Conservation (phyloP, 2,113 vertebrate species). For the Heteronetta atricapilla region DNA sequence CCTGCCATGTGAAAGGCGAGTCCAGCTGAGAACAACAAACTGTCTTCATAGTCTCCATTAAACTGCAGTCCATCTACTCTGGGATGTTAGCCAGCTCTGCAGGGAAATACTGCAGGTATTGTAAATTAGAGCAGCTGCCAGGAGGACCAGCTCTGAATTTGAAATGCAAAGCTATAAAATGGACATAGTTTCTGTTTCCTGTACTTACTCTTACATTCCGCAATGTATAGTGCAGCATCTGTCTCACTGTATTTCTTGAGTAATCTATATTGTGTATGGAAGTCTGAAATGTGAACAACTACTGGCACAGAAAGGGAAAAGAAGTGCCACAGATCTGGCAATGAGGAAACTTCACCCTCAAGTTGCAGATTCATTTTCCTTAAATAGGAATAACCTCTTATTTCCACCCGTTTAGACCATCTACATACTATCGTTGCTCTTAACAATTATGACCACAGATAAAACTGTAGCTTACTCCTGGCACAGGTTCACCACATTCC, state of each 20-base stretch:
- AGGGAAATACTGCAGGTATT: background rate
- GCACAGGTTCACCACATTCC: conserved; percentile 84
- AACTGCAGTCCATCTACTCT: conserved; percentile 4
- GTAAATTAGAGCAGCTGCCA: conserved; percentile 45
- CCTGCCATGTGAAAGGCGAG: background rate
- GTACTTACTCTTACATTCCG: background rate
- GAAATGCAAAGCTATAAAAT: conserved; percentile 25
- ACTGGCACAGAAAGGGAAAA: background rate
- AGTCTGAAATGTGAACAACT: background rate
- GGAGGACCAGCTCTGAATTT: conserved; percentile 17
- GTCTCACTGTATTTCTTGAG: background rate
- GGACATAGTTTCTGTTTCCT: conserved; percentile 21
- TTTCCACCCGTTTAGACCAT: background rate
- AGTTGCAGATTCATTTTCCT: background rate
- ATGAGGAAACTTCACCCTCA: background rate
- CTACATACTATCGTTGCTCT: background rate
- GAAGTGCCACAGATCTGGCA: background rate
- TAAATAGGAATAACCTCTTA: background rate
- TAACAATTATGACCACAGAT: background rate
- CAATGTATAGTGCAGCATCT: background rate
- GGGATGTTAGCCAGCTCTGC: conserved; percentile 46
- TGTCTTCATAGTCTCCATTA: background rate
- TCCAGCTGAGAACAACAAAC: background rate
- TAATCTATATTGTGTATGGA: background rate
- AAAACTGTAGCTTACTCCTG: conserved; percentile 78